A percentile compares a stretch with the other conserved stretches of the same genome.
These are phyloP conservation scores for Ophion slaviceki DNA, from an alignment of 2,888 invertebrate species.

Conservation along the genomic window DNA sequence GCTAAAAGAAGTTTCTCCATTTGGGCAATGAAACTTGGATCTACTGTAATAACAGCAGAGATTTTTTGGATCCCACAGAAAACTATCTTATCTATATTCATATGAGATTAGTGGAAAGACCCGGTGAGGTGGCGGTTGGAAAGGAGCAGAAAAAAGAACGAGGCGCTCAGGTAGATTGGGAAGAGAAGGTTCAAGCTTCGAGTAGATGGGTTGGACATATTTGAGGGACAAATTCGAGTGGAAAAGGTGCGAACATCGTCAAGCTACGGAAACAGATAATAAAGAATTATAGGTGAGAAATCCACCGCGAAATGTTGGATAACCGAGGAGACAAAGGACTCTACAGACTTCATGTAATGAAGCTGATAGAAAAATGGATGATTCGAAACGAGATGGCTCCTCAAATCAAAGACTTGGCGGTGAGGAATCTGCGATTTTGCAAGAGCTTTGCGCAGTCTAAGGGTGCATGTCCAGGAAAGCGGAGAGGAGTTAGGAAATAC, in stretches of 20 bases:
- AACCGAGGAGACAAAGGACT: not conserved
- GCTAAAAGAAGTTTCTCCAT: constrained; percentile 1
- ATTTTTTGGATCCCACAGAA: not conserved
- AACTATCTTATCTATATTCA: not conserved
- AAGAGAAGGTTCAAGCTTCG: not conserved
- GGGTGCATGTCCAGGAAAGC: too few species aligned
- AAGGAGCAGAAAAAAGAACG: too few species aligned
- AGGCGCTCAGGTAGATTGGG: not conserved
- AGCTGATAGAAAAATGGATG: not conserved
- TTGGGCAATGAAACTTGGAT: not conserved
- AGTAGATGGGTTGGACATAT: not conserved
- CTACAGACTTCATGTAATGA: not conserved
- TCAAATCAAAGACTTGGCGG: not conserved
- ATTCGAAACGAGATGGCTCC: not conserved
- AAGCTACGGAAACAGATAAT: not conserved
- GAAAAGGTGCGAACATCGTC: not conserved
- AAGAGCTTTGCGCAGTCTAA: not conserved
- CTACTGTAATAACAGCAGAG: not conserved
- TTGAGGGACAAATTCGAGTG: not conserved
- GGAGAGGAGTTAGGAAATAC: too few species aligned
- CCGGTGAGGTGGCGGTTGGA: not conserved
- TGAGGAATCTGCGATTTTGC: not conserved
- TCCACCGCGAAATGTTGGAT: not conserved
- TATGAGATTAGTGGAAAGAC: not conserved
- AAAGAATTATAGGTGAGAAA: not conserved